Evolutionary conservation across 2,888 invertebrate species (phyloP).

Genomic region (Tenthredo distinguenda): DNA sequence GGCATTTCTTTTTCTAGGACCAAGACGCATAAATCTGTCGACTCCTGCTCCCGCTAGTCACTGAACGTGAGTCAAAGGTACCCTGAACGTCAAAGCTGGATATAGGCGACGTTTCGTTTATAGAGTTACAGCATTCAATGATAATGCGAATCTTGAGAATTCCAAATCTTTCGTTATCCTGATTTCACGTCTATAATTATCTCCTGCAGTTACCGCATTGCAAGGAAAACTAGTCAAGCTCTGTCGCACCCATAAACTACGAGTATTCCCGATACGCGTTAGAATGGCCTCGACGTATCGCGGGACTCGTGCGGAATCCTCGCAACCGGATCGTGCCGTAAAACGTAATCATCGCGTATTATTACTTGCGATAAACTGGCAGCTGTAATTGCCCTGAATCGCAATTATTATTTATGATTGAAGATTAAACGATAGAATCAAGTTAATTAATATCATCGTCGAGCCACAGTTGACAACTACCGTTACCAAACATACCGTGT

Average conservation of each 20-base stretch:
- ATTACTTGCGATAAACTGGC: constrained; percentile 72
- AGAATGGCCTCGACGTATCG: constrained; percentile 52
- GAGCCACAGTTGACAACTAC: constrained; percentile 5
- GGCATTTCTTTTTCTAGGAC: constrained; percentile 43
- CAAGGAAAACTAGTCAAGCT: constrained; percentile 76
- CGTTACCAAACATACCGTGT: constrained; percentile 5
- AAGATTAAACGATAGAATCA: constrained; percentile 71
- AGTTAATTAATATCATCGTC: constrained; percentile 22
- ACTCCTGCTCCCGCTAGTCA: not conserved
- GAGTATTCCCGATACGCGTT: not conserved
- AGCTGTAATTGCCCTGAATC: constrained; percentile 66
- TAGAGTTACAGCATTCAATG: not conserved
- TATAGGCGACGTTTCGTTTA: not conserved
- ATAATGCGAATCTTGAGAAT: constrained; percentile 11
- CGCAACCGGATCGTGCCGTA: constrained; percentile 52
- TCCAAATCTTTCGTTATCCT: constrained; percentile 35
- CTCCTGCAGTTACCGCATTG: constrained; percentile 56
- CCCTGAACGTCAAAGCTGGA: not conserved
- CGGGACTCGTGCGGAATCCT: constrained; percentile 52
- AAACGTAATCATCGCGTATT: constrained; percentile 32
- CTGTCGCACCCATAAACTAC: constrained; percentile 38
- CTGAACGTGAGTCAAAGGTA: not conserved
- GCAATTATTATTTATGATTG: constrained; percentile 71
- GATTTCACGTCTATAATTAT: constrained; percentile 21
- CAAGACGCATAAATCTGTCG: constrained; percentile 44